Percentiles rank a stretch among this genome's conserved stretches.
phyloP scores from a whole-genome alignment of 2,113 vertebrate genomes.

The Lepisosteus osseus region DNA sequence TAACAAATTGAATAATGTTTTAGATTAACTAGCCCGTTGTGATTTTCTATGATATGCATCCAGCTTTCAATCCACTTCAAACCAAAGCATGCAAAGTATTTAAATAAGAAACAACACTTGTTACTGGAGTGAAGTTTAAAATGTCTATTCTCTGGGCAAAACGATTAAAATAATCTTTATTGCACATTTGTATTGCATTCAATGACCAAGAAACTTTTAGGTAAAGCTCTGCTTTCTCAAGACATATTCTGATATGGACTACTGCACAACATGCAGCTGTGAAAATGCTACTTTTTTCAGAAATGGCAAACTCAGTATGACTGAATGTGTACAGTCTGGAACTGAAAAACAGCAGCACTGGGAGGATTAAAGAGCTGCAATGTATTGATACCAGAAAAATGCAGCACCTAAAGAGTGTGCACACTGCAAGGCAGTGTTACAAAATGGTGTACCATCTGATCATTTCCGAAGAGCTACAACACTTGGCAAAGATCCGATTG shows the following conservation, averaged over 20 bases:
- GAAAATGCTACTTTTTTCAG: too few relatives aligned
- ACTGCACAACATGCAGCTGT: too few relatives aligned
- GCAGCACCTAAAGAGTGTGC: too few relatives aligned
- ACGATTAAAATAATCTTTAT: background rate
- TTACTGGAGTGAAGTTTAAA: background rate
- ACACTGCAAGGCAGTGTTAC: background rate
- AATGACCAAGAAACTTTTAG: background rate
- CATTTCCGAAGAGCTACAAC: background rate
- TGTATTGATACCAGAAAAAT: too few relatives aligned
- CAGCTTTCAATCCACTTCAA: constrained; percentile 22
- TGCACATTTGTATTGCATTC: background rate
- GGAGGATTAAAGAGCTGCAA: too few relatives aligned
- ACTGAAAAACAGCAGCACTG: too few relatives aligned
- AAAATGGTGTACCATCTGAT: constrained; percentile 7
- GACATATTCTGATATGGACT: too few relatives aligned
- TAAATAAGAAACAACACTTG: constrained; percentile 9
- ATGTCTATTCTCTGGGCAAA: too few relatives aligned
- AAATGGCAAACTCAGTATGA: too few relatives aligned
- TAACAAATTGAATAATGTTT: constrained; percentile 70
- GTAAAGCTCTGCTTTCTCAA: too few relatives aligned
- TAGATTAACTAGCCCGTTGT: constrained; percentile 52
- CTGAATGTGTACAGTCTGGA: too few relatives aligned
- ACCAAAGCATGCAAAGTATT: constrained; percentile 24
- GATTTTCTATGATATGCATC: constrained; percentile 44
- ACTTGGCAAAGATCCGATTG: background rate